Evolutionary conservation across 2,888 invertebrate genomes (phyloP), one percentile per base, ranked within the genome.

Genomic region (Drepana falcataria): DNA sequence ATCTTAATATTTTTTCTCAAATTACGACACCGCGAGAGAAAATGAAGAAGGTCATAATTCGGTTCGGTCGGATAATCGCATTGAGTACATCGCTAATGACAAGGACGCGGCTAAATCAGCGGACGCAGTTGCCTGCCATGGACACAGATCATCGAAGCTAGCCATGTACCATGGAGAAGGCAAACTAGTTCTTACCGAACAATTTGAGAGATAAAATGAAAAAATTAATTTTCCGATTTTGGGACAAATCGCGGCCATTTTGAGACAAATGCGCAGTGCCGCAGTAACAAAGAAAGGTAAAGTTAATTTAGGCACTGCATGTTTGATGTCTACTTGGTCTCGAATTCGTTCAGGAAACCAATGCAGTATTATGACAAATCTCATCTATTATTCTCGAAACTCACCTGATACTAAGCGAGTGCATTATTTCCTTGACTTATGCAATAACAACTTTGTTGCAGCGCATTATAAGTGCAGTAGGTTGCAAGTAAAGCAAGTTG

Each of bases 61-160:
- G 61, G 55, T 55, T 64, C 66, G 58, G 64, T 63, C 59, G 66
- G 69, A 69, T 68, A 74, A 75, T 71, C 67, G 69, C 56, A 59
- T 69, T 69, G 72, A 73, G 68, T 72, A 73, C 72, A 68, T 68
- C 63, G 59, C 64, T 73, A 77, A 75, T 73, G 74, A 77, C 77
- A 78, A 80, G 76, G 75, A 75, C 76, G 68, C 63, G 55, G 58
- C 64, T 64, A 73, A 77, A 75, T 76, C 66, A 65, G 65, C 68
- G 69, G 61, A 67, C 63, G 71, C 65, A 61, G 53, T 71, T 61
- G 68, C 56, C 64, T 69, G 63, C 68, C 68, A 62, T 63, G 40
- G 59, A 60, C 65, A 48, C 44, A 48, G 59, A 68, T 53, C 59
- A 40, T 49, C 48, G 62, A 66, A 65, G 54, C 41, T 2, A 35